A percentile compares a stretch with the other conserved stretches of the same genome.
These are phyloP conservation scores for Agelaius phoeniceus DNA, from an alignment of 2,113 vertebrate species.

Conservation along the genomic window DNA sequence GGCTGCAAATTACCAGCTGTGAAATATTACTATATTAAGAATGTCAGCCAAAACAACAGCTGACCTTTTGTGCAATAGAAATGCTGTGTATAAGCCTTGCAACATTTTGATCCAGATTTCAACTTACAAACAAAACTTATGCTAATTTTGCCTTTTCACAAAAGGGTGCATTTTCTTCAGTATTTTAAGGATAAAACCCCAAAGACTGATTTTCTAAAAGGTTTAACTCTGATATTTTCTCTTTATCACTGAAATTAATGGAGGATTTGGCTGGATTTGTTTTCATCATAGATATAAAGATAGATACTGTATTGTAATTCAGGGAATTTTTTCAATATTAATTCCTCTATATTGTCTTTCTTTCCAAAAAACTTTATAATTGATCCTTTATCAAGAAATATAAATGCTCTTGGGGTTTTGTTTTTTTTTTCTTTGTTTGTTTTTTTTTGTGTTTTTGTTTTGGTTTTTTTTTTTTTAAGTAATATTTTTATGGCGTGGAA, in stretches of 20 bases:
- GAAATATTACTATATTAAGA: conserved; percentile 47
- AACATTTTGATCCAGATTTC: conserved; percentile 17
- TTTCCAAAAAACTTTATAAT: not conserved
- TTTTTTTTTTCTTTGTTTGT: too few relatives aligned
- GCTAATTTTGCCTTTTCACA: not conserved
- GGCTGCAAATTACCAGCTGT: conserved; percentile 51
- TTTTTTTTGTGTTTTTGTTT: too few relatives aligned
- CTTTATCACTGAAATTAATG: not conserved
- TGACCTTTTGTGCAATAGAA: conserved; percentile 31
- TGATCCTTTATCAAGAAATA: not conserved
- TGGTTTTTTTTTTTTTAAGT: not conserved
- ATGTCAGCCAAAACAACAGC: conserved; percentile 27
- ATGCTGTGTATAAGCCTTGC: not conserved
- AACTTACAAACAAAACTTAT: not conserved
- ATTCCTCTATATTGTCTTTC: not conserved
- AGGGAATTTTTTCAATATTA: not conserved
- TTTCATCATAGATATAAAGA: not conserved
- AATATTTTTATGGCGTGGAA: not conserved
- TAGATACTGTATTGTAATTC: not conserved
- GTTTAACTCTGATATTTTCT: not conserved
- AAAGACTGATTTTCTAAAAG: not conserved
- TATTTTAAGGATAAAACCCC: not conserved
- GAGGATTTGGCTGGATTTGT: not conserved
- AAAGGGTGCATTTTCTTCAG: not conserved
- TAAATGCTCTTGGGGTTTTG: not conserved